Evolutionary conservation across 2,888 invertebrate genomes (phyloP), one percentile per base, ranked within the genome.

Genomic region (Ophion slaviceki): DNA sequence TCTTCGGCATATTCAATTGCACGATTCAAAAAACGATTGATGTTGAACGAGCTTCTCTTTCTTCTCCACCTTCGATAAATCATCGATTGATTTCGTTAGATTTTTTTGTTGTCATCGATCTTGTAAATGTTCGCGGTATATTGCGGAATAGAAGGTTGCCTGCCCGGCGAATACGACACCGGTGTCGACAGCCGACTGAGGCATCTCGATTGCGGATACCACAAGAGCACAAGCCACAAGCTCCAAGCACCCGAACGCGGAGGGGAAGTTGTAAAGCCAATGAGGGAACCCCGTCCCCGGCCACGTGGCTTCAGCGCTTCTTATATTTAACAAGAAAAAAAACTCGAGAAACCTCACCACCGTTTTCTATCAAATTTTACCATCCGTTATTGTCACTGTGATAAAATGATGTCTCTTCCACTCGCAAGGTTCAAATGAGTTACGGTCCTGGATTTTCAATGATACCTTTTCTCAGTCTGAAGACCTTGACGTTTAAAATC

Each of bases 231-330:
- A 88, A 80, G 87, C 88, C 87, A 89, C 88, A 89, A 90, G 89
- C 90, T 90, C 87, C 85, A 86, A 86, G 76, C 77, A 67, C 77
- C 78, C 72, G n/a, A 78, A 61, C 77, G 70, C 86, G 87, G 87
- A 86, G 88, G 88, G 88, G 88, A 88, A 88, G 77, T 70, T 84
- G 71, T 59, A 78, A 62, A 80, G 74, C 89, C 88, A 89, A 88
- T 88, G 79, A 81, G 87, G 72, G 74, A 45, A 80, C 66, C 74
- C 71, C 85, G 68, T 82, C 85, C 64, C n/a, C 47, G 82, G 81
- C 89, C 90, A 90, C 90, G 90, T 90, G 90, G 90, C 79, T 83
- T 68, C 62, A 71, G 76, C 82, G 66, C 59, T 74, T 17, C 40
- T 71, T 64, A 68, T 17, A 40, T 53, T 57, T 57, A 24, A 62